Evolutionary conservation across 2,797 vertebrate genomes (phyloP).

Genomic region (Vultur gryphus): DNA sequence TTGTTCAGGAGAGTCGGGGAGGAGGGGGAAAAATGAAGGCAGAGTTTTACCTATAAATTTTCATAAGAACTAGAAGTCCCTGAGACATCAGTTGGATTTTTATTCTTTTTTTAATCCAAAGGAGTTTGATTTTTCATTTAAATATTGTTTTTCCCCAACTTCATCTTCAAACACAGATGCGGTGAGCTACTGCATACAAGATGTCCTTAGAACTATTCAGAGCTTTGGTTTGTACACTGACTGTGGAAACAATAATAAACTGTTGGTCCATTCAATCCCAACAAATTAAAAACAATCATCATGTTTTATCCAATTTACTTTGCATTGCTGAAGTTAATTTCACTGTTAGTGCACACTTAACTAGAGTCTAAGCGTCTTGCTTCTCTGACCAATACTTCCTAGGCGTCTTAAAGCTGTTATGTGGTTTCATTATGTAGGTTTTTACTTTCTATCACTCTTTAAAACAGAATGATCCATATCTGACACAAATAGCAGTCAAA

Average conservation of each 20-base stretch:
- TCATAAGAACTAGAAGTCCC: neutral
- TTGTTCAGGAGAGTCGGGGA: neutral
- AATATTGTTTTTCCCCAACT: neutral
- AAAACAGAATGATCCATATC: neutral
- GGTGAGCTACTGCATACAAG: neutral
- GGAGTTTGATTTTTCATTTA: neutral
- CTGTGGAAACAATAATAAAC: neutral
- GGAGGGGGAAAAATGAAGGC: accelerated
- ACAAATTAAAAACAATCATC: neutral
- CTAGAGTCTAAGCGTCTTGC: neutral
- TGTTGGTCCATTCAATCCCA: neutral
- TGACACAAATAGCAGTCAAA: neutral
- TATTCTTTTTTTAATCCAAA: neutral
- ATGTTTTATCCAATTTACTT: neutral
- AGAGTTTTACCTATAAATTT: neutral
- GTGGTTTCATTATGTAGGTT: neutral
- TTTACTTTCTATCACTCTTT: neutral
- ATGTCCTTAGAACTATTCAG: neutral
- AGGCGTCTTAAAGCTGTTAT: neutral
- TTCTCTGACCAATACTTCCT: neutral
- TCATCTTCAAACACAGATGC: neutral
- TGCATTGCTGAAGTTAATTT: neutral
- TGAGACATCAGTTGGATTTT: neutral
- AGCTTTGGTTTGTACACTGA: neutral
- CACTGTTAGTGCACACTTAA: neutral